Evolutionary conservation across 2,888 invertebrate species (phyloP), one percentile per base, ranked within the genome.

Genomic region (Ichneumoninae sp.): DNA sequence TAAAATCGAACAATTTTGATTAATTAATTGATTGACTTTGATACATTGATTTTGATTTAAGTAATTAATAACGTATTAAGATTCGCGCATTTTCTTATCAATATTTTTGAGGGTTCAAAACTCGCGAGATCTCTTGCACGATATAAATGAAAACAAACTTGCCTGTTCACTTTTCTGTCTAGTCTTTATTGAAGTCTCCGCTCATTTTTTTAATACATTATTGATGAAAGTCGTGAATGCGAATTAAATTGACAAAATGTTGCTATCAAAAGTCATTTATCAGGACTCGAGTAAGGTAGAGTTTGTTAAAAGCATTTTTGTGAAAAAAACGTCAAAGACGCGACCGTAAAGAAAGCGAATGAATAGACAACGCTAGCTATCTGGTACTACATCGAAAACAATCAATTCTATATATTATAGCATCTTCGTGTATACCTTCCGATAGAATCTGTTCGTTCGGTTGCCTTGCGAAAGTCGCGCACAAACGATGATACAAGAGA

Each of bases 391-490:
- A 36, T 75, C 75, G 62, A 50, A 65, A 36, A 65, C 75, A 75
- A 75, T 75, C 62, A 75, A 65, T 65, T 65, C 50, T 52, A 65
- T 33, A n/a, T 75, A 75, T 22, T 10, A 65, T 75, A 62, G 47
- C 50, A 65, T 33, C 26, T 75, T 52, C 50, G 75, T 65, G 60
- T 65, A 50, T 52, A 16, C 30, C 79, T 26, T 40, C 22, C 26
- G 19, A 72, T 65, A 33, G 52, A 44, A 40, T 36, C 36, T 36
- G 19, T 57, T 65, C 65, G 71, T 71, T 70, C 19, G 30, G 19
- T 36, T 5, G 22, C 26, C 16, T 68, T n/a, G 5, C 44, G 33
- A 33, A n/a, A 7, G 50, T 69, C 50, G 69, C 74, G 68, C 62
- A 66, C 75, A 26, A 40, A 47, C 65, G 47, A 22, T 65, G 36